A percentile compares a stretch with the other conserved stretches of the same genome.
phyloP scores from a whole-genome alignment of 2,113 vertebrate species.

The Manacus vitellinus region DNA sequence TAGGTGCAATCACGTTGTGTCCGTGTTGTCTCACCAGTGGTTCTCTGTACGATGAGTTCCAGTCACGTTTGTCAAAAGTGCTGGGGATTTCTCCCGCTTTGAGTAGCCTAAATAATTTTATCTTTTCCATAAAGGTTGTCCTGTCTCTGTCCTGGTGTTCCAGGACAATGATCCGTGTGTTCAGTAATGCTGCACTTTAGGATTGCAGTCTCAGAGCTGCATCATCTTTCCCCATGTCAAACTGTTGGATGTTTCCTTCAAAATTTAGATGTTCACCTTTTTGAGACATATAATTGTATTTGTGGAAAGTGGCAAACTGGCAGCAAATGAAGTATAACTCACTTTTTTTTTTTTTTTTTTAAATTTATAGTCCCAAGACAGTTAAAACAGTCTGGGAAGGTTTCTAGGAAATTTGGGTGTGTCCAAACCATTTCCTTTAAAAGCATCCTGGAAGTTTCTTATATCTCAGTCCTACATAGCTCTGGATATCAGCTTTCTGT shows the following conservation, averaged over 20 bases:
- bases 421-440: background rate
- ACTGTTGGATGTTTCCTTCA: background rate
- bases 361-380: background rate
- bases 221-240: background rate
- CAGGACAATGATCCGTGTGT: background rate
- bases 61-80: background rate
- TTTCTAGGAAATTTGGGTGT: background rate
- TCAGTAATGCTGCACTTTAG: background rate
- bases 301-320: background rate
- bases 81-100: background rate
- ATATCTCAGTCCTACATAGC: background rate
- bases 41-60: background rate
- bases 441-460: background rate
- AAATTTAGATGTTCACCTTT: background rate
- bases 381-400: background rate
- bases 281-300: background rate
- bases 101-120: background rate
- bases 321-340: background rate
- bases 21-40: background rate
- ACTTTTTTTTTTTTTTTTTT: background rate
- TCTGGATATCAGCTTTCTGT: background rate
- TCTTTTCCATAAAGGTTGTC: background rate
- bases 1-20: accelerated
- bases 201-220: background rate
- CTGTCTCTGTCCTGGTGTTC: background rate